Evolutionary conservation across 2,113 vertebrate genomes (phyloP).

Genomic region (Megaceryle maxima): DNA sequence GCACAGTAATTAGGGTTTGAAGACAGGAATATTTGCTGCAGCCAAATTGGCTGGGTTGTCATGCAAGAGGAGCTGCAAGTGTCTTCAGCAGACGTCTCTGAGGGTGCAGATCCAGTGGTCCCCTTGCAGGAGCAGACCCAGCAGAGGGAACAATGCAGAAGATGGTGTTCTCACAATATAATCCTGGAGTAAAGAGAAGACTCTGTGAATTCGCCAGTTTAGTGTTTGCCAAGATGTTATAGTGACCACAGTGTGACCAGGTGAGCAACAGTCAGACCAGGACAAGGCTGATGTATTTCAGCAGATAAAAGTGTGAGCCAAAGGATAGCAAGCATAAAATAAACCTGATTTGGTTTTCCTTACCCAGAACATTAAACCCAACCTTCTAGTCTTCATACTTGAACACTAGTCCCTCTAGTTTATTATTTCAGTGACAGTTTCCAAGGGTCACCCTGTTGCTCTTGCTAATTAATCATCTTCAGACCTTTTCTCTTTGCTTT

Average conservation of each 20-base stretch:
- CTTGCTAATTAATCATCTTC: background rate
- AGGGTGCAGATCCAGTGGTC: background rate
- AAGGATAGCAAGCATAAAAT: background rate
- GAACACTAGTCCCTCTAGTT: background rate
- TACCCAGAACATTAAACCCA: background rate
- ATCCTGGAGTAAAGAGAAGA: background rate
- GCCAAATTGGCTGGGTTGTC: constrained; percentile 6
- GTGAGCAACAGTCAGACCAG: background rate
- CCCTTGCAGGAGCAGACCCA: background rate
- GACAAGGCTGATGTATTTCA: background rate
- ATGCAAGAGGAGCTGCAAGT: background rate
- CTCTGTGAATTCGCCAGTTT: background rate
- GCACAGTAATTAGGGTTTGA: constrained; percentile 69
- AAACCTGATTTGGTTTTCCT: background rate
- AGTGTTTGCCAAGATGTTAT: background rate
- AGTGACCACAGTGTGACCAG: background rate
- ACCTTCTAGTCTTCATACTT: background rate
- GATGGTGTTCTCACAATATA: rapidly evolving
- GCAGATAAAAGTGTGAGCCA: background rate
- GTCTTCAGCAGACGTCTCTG: background rate
- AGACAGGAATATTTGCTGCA: constrained; percentile 52
- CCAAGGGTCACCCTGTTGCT: background rate
- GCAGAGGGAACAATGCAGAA: background rate
- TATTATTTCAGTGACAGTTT: background rate
- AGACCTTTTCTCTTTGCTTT: background rate